Percentiles rank a stretch among this genome's conserved stretches.
Evolutionary conservation across 2,113 vertebrate species (phyloP).

Genomic region (Uria lomvia): DNA sequence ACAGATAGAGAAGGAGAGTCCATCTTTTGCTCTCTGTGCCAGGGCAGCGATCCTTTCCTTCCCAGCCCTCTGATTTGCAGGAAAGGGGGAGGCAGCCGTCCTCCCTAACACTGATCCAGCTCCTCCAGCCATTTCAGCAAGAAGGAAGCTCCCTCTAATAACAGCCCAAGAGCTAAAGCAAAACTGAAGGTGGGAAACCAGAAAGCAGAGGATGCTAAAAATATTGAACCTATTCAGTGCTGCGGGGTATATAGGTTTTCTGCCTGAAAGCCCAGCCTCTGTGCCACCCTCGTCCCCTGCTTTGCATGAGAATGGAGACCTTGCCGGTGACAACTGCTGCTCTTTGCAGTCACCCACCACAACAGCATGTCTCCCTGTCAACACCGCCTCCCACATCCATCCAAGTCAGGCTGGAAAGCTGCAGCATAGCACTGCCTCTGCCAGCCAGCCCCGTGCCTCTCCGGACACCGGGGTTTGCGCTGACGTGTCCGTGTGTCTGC

Average conservation of each 20-base stretch:
- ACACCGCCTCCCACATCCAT: slow-evolving; percentile 5
- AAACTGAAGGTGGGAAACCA: neutral
- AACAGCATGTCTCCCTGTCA: slow-evolving; percentile 19
- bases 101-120: neutral
- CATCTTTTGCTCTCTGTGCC: slow-evolving; percentile 2
- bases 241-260: neutral
- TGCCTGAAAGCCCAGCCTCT: neutral
- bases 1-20: neutral
- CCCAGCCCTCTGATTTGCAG: neutral
- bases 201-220: slow-evolving; percentile 16
- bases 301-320: slow-evolving; percentile 46
- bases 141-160: neutral
- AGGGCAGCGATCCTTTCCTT: neutral
- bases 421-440: neutral
- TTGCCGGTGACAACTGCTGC: neutral
- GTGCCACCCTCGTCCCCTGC: neutral
- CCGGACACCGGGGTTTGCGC: neutral
- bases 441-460: neutral
- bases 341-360: slow-evolving; percentile 43
- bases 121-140: neutral
- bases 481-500: neutral
- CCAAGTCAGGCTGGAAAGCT: neutral
- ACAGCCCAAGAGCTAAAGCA: neutral
- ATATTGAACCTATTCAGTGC: neutral
- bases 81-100: rapidly evolving